These are phyloP conservation scores for Scaptomyza tumidula DNA, from an alignment of 2,888 invertebrate genomes.

Conservation along the genomic window DNA sequence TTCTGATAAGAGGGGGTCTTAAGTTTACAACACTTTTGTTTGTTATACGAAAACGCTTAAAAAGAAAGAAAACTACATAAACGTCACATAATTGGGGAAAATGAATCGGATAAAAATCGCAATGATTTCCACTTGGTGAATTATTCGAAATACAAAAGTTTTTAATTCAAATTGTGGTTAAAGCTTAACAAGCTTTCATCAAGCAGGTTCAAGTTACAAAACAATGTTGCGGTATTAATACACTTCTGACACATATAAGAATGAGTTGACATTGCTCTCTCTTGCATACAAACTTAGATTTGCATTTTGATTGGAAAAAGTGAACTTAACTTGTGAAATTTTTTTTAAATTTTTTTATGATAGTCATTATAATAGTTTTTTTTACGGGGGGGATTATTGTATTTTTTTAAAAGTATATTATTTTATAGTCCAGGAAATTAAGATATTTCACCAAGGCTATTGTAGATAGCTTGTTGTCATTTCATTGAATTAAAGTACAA, in stretches of 20 bases:
- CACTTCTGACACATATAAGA: background rate
- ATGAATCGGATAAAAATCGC: background rate
- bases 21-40: constrained; percentile 47
- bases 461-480: background rate
- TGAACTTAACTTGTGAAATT: constrained; percentile 12
- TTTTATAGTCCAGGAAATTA: background rate
- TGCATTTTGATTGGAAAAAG: background rate
- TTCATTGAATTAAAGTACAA: background rate
- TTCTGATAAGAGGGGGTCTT: constrained; percentile 60
- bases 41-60: constrained; percentile 24
- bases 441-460: background rate
- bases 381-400: too few relatives aligned
- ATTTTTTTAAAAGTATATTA: too few relatives aligned
- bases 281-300: constrained; percentile 2
- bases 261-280: background rate
- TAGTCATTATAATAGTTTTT: constrained; percentile 3
- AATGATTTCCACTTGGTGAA: background rate
- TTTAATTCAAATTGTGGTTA: background rate
- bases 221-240: background rate
- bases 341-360: constrained; percentile 9
- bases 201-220: constrained; percentile 2
- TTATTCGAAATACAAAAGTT: background rate
- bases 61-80: background rate
- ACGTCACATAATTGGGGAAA: constrained; percentile 1
- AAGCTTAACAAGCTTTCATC: too few relatives aligned